Percentiles rank a stretch among this genome's conserved stretches.
Conservation (phyloP, 2,888 invertebrate genomes). For the Eurytoma adleriae region DNA sequence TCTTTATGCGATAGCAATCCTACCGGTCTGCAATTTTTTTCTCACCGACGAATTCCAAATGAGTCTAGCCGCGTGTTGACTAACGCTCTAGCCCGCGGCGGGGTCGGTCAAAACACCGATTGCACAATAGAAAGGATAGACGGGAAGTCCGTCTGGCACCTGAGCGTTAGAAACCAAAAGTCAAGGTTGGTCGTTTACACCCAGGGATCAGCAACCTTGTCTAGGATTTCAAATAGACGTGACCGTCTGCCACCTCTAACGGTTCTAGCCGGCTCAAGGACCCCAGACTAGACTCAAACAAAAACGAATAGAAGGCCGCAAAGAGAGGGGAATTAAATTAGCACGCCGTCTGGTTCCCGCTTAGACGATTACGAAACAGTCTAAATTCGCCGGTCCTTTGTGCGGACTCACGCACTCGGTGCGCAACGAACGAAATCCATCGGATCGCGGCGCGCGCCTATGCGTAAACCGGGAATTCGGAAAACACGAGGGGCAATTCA, state of each 20-base stretch:
- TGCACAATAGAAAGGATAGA: slow-evolving; percentile 19
- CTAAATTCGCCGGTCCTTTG: too few species aligned
- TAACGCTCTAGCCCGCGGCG: background rate
- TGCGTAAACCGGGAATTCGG: too few species aligned
- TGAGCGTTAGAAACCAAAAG: slow-evolving; percentile 68
- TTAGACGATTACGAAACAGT: slow-evolving; percentile 1
- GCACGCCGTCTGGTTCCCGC: background rate
- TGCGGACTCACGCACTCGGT: too few species aligned
- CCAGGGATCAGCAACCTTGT: slow-evolving; percentile 44
- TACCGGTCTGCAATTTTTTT: background rate
- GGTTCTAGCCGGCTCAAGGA: slow-evolving; percentile 59
- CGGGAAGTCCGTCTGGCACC: slow-evolving; percentile 58
- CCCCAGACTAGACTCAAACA: slow-evolving; percentile 19
- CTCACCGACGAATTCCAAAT: slow-evolving; percentile 40
- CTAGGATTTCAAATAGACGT: slow-evolving; percentile 58
- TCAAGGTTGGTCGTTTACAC: slow-evolving; percentile 62
- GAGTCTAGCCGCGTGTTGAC: slow-evolving; percentile 16
- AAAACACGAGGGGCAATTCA: too few species aligned
- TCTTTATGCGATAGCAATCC: slow-evolving; percentile 2
- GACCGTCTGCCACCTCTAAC: slow-evolving; percentile 74
- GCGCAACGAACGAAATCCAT: too few species aligned
- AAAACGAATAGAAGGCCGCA: background rate
- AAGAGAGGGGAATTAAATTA: slow-evolving; percentile 6
- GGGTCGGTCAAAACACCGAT: background rate
- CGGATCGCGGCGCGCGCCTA: too few species aligned